Base-by-base conservation (phyloP, 64 coral and sea anemone species). In the Cladopsammia gracilis region DNA sequence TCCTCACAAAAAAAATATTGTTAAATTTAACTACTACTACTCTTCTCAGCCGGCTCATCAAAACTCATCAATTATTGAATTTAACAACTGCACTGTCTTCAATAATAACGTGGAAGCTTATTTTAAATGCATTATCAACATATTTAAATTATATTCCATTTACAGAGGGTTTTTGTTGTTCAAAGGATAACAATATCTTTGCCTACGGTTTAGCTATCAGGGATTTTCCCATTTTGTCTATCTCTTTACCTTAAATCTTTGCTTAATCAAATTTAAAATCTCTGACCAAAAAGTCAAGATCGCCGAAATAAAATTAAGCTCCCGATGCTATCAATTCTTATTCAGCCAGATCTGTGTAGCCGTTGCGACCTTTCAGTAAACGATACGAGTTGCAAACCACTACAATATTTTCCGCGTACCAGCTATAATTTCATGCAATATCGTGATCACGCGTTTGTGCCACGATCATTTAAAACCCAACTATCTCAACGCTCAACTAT, bases 391-490 rank as follows among this genome's bases (percentile, higher is more conserved):
- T 11, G 13, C 18, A 67, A 67, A 22, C 5, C 43, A 50, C 44
- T 6, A 1, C 18, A 4, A 64, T 64, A 82, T 47, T 14, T 24
- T 66, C 10, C 48, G 10, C 10, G 4, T 24, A 3, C 19, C 9
- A 0, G 12, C 62, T 64, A 67, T 50, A 66, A 67, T n/a, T 15
- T 10, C 7, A 12, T 22, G 16, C 4, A 4, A 3, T 46, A 7
- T 49, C 4, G 12, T 25, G 61, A 46, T 48, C 18, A 44, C 4
- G 43, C 14, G 44, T 10, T 64, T 26, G 13, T 47, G 43, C 19
- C 9, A 44, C 14, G 20, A 65, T 84, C 80, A 34, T 65, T 84
- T 68, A 68, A 43, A 25, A 84, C 11, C 16, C 13, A 68, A 84
- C 67, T 52, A 84, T 25, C 80, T 18, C 60, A 26, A 84, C 62